Conservation (phyloP, 2,113 vertebrate genomes). For the Lutjanus erythropterus region DNA sequence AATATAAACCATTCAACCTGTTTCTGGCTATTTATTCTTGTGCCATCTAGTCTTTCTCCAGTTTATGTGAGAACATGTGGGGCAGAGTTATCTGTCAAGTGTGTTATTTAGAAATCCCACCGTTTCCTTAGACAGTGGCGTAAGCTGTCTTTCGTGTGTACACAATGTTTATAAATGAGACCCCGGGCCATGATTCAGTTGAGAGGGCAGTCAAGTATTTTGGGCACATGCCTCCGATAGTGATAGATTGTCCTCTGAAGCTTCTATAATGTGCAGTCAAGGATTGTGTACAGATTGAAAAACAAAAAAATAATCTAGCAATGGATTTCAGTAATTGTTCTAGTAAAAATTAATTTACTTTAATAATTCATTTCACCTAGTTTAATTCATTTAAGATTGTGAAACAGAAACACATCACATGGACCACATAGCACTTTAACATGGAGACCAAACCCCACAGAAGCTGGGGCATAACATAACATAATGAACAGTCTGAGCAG, state of each 20-base stretch:
- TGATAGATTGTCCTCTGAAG: not conserved
- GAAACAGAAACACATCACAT: not conserved
- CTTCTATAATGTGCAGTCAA: not conserved
- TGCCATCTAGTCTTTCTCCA: no score
- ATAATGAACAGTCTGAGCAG: conserved; percentile 1
- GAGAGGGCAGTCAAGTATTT: not conserved
- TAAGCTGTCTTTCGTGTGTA: no score
- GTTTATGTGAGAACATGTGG: no score
- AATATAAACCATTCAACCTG: no score
- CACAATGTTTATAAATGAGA: no score
- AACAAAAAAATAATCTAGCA: not conserved
- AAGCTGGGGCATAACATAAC: not conserved
- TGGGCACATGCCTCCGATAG: conserved; percentile 9
- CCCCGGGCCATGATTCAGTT: not conserved
- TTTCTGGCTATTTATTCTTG: no score
- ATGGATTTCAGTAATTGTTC: not conserved
- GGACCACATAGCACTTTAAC: not conserved
- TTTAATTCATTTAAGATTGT: not conserved
- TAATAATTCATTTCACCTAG: no score
- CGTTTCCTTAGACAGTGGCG: no score
- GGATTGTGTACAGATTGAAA: not conserved
- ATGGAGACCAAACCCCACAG: conserved; percentile 1
- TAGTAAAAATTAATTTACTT: no score
- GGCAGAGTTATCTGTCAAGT: no score
- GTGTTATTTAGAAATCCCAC: no score